Evolutionary conservation across 1,140 invertebrate genomes (phyloP).

Genomic region (Drosophila parvula): DNA sequence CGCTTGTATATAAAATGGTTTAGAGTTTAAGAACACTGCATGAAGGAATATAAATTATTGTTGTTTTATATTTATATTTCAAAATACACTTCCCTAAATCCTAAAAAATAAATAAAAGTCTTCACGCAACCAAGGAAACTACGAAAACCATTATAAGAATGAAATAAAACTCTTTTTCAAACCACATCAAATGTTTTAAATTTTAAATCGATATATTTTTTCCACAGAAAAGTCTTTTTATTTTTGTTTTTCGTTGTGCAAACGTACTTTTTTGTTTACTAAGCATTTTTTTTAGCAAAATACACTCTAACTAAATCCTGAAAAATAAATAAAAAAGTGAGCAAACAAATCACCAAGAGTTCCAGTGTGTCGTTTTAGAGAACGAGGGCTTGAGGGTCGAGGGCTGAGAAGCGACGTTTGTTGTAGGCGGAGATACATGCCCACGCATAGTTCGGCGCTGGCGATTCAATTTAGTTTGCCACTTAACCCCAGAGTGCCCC

Average conservation of each 20-base stretch:
- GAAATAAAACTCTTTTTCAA: background rate
- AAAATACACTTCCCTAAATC: background rate
- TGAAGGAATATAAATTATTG: too few relatives aligned
- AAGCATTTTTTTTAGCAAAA: background rate
- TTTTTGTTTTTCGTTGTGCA: background rate
- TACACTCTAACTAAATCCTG: background rate
- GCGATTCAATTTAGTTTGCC: slow-evolving; percentile 72
- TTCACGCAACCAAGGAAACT: background rate
- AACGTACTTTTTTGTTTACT: background rate
- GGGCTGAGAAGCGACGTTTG: slow-evolving; percentile 16
- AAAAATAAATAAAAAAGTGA: slow-evolving; percentile 2
- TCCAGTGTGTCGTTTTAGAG: slow-evolving; percentile 7
- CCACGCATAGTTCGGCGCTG: slow-evolving; percentile 54
- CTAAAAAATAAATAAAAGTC: background rate
- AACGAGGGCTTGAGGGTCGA: background rate
- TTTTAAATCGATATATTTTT: background rate
- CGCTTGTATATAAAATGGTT: too few relatives aligned
- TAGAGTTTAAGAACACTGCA: too few relatives aligned
- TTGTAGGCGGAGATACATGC: slow-evolving; percentile 61
- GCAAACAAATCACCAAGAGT: background rate
- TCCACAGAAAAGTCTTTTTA: background rate
- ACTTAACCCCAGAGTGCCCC: slow-evolving; percentile 67
- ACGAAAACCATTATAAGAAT: background rate
- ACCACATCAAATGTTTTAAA: background rate
- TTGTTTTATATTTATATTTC: too few relatives aligned